These are phyloP conservation scores for Hoplias malabaricus DNA, from an alignment of 2,113 vertebrate species.

Conservation along the genomic window DNA sequence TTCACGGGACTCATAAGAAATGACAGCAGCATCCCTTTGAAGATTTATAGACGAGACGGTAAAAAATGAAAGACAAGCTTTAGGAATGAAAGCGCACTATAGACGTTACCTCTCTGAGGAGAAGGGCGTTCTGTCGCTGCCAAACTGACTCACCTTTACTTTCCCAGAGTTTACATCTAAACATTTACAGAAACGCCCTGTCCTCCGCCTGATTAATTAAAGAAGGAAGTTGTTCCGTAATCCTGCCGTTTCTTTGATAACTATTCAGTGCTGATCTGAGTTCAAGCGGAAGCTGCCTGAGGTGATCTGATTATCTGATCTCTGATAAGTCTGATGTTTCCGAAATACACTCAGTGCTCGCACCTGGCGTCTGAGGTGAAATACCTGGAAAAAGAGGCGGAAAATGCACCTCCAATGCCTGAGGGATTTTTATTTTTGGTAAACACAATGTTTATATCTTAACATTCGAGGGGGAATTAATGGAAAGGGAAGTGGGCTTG, in stretches of 20 bases:
- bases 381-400: slow-evolving; percentile 14
- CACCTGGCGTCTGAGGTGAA: slow-evolving; percentile 36
- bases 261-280: not conserved
- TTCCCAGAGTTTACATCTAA: not conserved
- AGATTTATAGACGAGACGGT: slow-evolving; percentile 10
- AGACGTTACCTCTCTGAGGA: slow-evolving; percentile 5
- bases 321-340: slow-evolving; percentile 2
- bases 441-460: not conserved
- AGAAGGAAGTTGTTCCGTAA: not conserved
- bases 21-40: slow-evolving; percentile 31
- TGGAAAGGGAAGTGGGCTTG: no score
- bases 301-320: slow-evolving; percentile 29
- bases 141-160: not conserved
- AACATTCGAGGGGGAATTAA: no score
- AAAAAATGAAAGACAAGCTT: not conserved
- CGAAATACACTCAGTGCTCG: slow-evolving; percentile 39
- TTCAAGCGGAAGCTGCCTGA: slow-evolving; percentile 25
- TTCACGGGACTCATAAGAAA: not conserved
- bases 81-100: slow-evolving; percentile 4
- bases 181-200: not conserved
- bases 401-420: not conserved
- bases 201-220: not conserved
- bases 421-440: not conserved
- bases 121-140: not conserved
- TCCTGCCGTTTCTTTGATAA: not conserved